Conservation (phyloP, 2,888 invertebrate species). For the Plagiodera versicolora region DNA sequence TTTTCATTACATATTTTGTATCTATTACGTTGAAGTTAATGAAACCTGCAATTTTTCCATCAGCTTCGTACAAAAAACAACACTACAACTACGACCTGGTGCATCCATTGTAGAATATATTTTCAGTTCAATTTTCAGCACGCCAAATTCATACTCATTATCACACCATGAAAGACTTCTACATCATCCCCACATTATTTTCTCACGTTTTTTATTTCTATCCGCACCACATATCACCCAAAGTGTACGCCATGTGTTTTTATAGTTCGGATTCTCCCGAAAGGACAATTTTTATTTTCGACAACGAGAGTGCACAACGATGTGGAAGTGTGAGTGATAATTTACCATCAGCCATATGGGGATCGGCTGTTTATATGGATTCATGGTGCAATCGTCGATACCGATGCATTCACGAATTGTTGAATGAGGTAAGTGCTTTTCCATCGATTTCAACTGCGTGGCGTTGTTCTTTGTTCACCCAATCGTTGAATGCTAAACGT, state of each 20-base stretch:
- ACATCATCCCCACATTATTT: neutral
- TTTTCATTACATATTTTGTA: too few relatives aligned
- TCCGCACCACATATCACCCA: neutral
- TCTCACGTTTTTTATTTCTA: neutral
- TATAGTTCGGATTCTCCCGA: constrained; percentile 1
- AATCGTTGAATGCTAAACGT: neutral
- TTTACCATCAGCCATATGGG: constrained; percentile 5
- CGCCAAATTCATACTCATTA: neutral
- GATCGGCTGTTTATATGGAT: constrained; percentile 12
- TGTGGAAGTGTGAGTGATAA: constrained; percentile 14
- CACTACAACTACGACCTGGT: too few relatives aligned
- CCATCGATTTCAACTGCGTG: neutral
- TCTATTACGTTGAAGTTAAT: too few relatives aligned
- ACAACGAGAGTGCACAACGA: constrained; percentile 23
- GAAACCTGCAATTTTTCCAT: too few relatives aligned
- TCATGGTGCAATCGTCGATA: neutral
- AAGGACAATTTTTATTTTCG: constrained; percentile 1
- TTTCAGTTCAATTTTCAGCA: neutral
- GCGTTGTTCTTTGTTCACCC: neutral
- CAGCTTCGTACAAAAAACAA: too few relatives aligned
- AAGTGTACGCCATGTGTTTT: neutral
- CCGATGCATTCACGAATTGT: neutral
- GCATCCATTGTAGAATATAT: neutral
- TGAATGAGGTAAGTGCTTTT: constrained; percentile 7
- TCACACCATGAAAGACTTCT: neutral